Evolutionary conservation across 2,888 invertebrate genomes (phyloP).

Genomic region (Rhamphomyia laevipes): DNA sequence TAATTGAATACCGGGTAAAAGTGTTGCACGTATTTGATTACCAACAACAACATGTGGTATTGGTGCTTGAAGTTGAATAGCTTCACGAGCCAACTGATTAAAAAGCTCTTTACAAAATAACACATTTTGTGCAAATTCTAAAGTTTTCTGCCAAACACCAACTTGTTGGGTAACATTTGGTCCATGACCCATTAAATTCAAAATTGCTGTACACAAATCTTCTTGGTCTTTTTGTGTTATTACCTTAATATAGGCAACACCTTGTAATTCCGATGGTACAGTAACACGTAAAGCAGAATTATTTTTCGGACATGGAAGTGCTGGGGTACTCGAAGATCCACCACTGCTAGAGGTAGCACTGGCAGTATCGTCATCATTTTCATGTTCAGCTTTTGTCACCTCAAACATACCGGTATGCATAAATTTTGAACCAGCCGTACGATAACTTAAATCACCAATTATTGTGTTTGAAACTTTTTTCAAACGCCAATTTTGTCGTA

Average conservation of each 20-base stretch:
- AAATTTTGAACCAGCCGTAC: conserved; percentile 90
- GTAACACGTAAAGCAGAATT: conserved; percentile 77
- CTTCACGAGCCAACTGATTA: conserved; percentile 86
- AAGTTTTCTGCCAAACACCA: conserved; percentile 83
- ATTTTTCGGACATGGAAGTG: conserved; percentile 45
- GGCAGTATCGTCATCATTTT: conserved; percentile 36
- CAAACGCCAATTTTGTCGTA: conserved; percentile 90
- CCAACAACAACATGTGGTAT: conserved; percentile 96
- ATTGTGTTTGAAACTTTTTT: conserved; percentile 93
- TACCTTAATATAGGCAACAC: conserved; percentile 92
- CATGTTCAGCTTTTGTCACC: conserved; percentile 78
- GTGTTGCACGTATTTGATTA: conserved; percentile 92
- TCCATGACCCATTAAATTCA: conserved; percentile 65
- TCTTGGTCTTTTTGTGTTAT: conserved; percentile 92
- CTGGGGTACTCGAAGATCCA: conserved; percentile 40
- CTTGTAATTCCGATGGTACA: conserved; percentile 88
- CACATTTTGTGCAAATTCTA: conserved; percentile 96
- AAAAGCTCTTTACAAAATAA: conserved; percentile 94
- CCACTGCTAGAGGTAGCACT: conserved; percentile 35
- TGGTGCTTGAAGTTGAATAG: conserved; percentile 82
- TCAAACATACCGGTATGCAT: conserved; percentile 91
- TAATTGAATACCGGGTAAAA: conserved; percentile 85
- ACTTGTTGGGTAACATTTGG: conserved; percentile 53
- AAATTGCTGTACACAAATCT: conserved; percentile 72
- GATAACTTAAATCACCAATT: conserved; percentile 89